Percentiles rank a stretch among this genome's conserved stretches.
Evolutionary conservation across 2,888 invertebrate genomes (phyloP).

Genomic region (Scrobipalpa costella): DNA sequence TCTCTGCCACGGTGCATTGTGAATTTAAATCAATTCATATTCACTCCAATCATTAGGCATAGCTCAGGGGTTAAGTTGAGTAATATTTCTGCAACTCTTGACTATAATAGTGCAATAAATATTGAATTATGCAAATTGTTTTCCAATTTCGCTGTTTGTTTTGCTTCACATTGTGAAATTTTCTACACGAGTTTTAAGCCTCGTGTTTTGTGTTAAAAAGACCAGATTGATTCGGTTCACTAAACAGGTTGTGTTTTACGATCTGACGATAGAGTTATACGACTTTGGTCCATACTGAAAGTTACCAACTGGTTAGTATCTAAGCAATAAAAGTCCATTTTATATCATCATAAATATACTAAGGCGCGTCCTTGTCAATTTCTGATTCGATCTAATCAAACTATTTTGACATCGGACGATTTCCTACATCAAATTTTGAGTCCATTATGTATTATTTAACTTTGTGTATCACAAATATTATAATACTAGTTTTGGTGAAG

Average conservation of each 20-base stretch:
- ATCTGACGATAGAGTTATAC: slow-evolving; percentile 29
- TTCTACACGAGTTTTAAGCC: background rate
- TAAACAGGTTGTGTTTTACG: slow-evolving; percentile 27
- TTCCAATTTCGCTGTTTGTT: slow-evolving; percentile 4
- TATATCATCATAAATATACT: background rate
- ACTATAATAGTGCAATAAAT: slow-evolving; percentile 17
- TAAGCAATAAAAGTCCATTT: slow-evolving; percentile 19
- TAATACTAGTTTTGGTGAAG: slow-evolving; percentile 36
- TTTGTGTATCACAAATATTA: too few species aligned
- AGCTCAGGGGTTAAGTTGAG: slow-evolving; percentile 18
- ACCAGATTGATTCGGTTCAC: background rate
- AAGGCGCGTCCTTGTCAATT: background rate
- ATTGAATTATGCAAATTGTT: slow-evolving; percentile 14
- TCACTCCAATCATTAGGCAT: slow-evolving; percentile 44
- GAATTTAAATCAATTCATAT: slow-evolving; percentile 77
- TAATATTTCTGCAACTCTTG: slow-evolving; percentile 15
- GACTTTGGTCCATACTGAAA: too few species aligned
- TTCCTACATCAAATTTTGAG: too few species aligned
- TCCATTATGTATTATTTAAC: too few species aligned
- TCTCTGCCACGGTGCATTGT: slow-evolving; percentile 73
- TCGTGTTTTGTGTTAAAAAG: background rate
- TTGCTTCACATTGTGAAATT: background rate
- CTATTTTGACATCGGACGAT: background rate
- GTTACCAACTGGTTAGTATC: slow-evolving; percentile 34
- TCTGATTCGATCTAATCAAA: slow-evolving; percentile 41